Evolutionary conservation across 2,797 vertebrate genomes (phyloP).

Genomic region (Garrulus glandarius): DNA sequence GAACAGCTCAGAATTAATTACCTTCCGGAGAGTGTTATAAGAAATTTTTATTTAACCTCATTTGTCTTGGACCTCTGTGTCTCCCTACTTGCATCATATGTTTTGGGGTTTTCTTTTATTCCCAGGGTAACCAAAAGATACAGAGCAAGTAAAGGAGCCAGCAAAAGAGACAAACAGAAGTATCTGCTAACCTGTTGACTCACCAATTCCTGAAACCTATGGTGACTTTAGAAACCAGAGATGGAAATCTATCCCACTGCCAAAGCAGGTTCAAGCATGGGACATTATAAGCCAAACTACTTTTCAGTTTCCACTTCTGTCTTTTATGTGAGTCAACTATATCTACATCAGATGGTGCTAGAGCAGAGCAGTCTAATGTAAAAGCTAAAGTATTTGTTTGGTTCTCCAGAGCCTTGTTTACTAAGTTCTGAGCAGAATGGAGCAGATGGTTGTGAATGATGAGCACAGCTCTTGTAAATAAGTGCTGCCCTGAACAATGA

Average conservation of each 20-base stretch:
- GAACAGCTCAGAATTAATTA: neutral
- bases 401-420: neutral
- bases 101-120: neutral
- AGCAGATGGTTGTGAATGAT: neutral
- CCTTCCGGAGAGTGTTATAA: neutral
- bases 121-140: neutral
- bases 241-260: neutral
- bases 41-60: neutral
- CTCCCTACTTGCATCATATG: neutral
- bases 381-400: neutral
- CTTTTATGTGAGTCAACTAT: accelerated
- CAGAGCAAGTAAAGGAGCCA: neutral
- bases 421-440: neutral
- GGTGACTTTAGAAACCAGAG: neutral
- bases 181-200: neutral
- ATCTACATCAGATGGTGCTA: neutral
- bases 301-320: neutral
- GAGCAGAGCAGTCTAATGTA: neutral
- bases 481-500: neutral
- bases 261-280: neutral
- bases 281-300: neutral
- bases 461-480: neutral
- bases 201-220: neutral
- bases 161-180: neutral
- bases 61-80: neutral